Base-by-base conservation (phyloP, 2,113 vertebrate genomes). In the Azemiops feae region DNA sequence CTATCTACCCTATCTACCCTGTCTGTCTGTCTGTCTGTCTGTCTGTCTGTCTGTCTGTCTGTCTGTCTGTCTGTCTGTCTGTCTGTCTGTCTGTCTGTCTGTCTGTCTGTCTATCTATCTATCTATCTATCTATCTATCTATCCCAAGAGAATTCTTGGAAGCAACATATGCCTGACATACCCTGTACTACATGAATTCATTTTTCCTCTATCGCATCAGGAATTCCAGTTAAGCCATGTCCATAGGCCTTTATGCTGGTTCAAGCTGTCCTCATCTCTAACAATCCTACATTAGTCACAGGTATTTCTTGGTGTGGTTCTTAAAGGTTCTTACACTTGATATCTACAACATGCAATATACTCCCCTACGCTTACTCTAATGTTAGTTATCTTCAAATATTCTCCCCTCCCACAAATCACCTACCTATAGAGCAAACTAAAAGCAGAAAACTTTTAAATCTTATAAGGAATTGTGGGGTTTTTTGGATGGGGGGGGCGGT, bases 311-410 rank as follows among this genome's bases (percentile, higher is more conserved):
- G 89, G 8, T 2, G 10, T 58, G 16, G n/a, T 18, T 69, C 27
- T 64, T 16, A 69, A 45, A 47, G 2, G 27, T 89, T 16, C 39
- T 64, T 50, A 39, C 60, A 11, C 30, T 39, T 57, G 4, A 54
- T 57, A 22, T 25, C 88, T n/a, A 10, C 60, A 58, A 64, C 47
- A 39, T 47, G 27, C 0, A 90, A n/a, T n/a, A 20, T 14, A 69
- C 3, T 30, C 16, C 23, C 1, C n/a, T 55, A 3, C 0, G 4
- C 2, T 45, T n/a, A 0, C 23, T n/a, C 25, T 27, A 30, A 7
- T 47, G 22, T 25, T 34, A 55, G 3, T 34, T 88, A 50, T 12
- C 45, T 14, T 47, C 9, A 88, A 34, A 39, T 54, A 34, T 39
- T 9, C 69, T 1, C 16, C 14, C 34, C 69, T 8, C 69, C n/a